These are phyloP conservation scores for Parazoanthus swiftii DNA, from an alignment of 92 coral and sea anemone species.

Conservation along the genomic window DNA sequence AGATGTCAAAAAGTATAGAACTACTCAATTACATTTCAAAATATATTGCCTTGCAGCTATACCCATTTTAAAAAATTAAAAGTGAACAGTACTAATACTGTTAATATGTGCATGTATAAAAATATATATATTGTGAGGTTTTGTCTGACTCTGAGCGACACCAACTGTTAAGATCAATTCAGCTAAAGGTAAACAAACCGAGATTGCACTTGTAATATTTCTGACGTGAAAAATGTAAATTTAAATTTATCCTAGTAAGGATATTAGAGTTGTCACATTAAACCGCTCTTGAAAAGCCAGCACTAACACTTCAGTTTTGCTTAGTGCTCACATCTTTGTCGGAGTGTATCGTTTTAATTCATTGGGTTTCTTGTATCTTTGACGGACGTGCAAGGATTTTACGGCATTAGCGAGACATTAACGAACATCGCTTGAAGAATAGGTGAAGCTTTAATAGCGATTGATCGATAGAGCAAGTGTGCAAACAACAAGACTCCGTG, in stretches of 20 bases:
- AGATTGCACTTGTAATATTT: conserved; percentile 24
- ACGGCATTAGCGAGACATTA: conserved; percentile 8
- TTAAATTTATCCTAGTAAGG: background rate
- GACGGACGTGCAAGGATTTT: conserved; percentile 2
- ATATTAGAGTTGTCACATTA: background rate
- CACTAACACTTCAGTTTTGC: background rate
- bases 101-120: too few relatives aligned
- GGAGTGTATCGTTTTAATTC: background rate
- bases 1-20: too few relatives aligned
- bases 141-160: background rate
- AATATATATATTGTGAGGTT: background rate
- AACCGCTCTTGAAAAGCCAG: background rate
- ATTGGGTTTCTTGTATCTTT: background rate
- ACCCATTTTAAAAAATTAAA: background rate
- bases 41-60: background rate
- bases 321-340: background rate
- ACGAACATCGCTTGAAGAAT: background rate
- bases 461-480: conserved; percentile 27
- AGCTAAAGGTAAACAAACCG: conserved; percentile 29
- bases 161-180: conserved; percentile 12
- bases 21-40: background rate
- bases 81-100: background rate
- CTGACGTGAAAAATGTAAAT: conserved; percentile 32
- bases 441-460: background rate
- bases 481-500: background rate